Conservation (phyloP, 2,797 vertebrate genomes). For the Melopsittacus undulatus region DNA sequence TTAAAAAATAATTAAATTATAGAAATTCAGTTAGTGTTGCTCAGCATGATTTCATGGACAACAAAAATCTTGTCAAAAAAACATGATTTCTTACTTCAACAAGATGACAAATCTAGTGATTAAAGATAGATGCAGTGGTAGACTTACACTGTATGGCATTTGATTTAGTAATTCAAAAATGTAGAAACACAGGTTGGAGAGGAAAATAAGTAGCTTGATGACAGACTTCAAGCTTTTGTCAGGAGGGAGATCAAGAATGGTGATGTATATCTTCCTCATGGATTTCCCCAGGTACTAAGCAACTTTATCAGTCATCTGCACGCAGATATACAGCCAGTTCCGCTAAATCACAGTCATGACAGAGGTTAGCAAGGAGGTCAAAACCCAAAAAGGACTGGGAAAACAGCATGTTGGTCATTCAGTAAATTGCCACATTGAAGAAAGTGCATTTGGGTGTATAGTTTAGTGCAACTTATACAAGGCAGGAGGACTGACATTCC, state of each 20-base stretch:
- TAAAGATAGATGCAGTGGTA: not conserved
- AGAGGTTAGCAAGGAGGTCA: not conserved
- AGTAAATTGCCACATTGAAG: not conserved
- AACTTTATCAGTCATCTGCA: not conserved
- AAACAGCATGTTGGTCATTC: not conserved
- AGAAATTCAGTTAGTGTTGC: not conserved
- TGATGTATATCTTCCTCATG: not conserved
- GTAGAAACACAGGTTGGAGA: not conserved
- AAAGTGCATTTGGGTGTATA: not conserved
- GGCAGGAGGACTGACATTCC: not conserved
- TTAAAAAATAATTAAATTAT: not conserved
- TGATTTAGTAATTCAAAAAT: not conserved
- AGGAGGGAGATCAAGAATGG: not conserved
- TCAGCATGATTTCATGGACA: not conserved
- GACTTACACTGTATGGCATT: not conserved
- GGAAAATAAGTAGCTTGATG: not conserved
- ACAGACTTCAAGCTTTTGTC: not conserved
- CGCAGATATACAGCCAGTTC: not conserved
- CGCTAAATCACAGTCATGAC: not conserved
- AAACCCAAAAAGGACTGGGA: not conserved
- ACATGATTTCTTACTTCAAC: not conserved
- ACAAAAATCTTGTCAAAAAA: slow-evolving; percentile 11
- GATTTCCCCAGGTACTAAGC: not conserved
- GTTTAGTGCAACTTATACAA: not conserved
- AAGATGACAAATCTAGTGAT: not conserved